These are phyloP conservation scores for Liopterus haemorrhoidalis DNA, from an alignment of 2,888 invertebrate genomes.

Conservation along the genomic window DNA sequence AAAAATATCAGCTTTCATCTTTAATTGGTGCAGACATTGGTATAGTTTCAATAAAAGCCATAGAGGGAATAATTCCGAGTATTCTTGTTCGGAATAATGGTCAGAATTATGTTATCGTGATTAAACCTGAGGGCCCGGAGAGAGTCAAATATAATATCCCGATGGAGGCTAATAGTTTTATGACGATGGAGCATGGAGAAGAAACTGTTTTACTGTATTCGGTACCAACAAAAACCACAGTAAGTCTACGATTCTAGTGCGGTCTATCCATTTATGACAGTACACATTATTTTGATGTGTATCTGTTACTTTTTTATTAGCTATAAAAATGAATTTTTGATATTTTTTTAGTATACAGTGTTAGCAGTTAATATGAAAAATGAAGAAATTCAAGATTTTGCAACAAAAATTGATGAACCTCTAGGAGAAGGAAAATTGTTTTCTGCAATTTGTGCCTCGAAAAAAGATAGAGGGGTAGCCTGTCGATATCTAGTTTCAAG, in stretches of 20 bases:
- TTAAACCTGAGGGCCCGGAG: too few species aligned
- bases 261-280: too few species aligned
- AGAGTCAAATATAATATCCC: too few species aligned
- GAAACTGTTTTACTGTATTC: too few species aligned
- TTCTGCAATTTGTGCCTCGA: constrained; percentile 18
- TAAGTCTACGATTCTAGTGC: too few species aligned
- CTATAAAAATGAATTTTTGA: background rate
- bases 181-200: too few species aligned
- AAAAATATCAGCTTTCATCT: constrained; percentile 27
- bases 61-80: constrained; percentile 18
- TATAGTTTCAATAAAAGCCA: constrained; percentile 27
- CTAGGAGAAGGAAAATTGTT: constrained; percentile 15
- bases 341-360: constrained; percentile 40
- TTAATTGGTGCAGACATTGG: constrained; percentile 33
- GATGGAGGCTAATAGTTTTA: too few species aligned
- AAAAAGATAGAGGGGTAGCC: constrained; percentile 36
- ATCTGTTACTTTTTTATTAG: too few species aligned
- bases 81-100: constrained; percentile 15
- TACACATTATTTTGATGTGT: too few species aligned
- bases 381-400: constrained; percentile 46
- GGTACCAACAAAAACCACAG: too few species aligned
- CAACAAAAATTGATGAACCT: constrained; percentile 42
- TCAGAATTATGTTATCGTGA: too few species aligned
- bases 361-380: constrained; percentile 44
- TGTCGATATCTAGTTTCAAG: constrained; percentile 61